Percentiles rank a stretch among this genome's conserved stretches.
Conservation (phyloP, 2,113 vertebrate species). For the human (Homo sapiens) region GRCh38 chr2:209296501-209297000, state of each 20-base stretch:
- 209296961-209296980: neutral
- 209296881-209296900: neutral
- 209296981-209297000: neutral
- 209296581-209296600: neutral
- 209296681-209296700: neutral
- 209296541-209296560: neutral
- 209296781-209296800: neutral
- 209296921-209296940: neutral
- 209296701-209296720: neutral
- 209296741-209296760: neutral
- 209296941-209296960: neutral
- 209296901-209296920: neutral
- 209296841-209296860: neutral
- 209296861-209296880: neutral
- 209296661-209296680: neutral
- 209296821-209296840: neutral
- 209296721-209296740: neutral
- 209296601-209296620: neutral
- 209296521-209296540: neutral
- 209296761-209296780: neutral
- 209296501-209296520: too few species aligned
- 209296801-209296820: neutral
- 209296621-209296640: neutral
- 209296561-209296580: neutral
- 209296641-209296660: neutral